phyloP scores from a whole-genome alignment of 2,797 vertebrate genomes.

The Geotrypetes seraphini region DNA sequence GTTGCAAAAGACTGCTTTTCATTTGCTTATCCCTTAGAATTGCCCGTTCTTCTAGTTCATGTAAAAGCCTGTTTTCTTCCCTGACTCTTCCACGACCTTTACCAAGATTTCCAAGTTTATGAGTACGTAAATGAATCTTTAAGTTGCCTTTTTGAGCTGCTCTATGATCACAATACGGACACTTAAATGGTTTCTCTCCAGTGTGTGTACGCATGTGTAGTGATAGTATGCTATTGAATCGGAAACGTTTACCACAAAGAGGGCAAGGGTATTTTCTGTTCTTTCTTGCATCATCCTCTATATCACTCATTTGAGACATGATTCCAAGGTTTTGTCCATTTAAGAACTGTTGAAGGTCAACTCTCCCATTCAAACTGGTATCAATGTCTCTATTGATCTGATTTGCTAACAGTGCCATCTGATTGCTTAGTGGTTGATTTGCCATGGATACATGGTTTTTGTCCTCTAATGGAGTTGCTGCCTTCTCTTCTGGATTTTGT shows the following conservation, averaged over 20 bases:
- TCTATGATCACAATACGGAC: slow-evolving; percentile 96
- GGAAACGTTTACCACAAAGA: slow-evolving; percentile 94
- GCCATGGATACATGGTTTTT: slow-evolving; percentile 82
- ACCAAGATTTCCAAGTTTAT: slow-evolving; percentile 94
- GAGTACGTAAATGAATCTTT: slow-evolving; percentile 96
- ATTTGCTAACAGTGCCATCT: slow-evolving; percentile 91
- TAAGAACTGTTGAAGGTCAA: slow-evolving; percentile 94
- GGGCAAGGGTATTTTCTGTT: slow-evolving; percentile 96
- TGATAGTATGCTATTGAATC: slow-evolving; percentile 95
- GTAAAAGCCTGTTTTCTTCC: slow-evolving; percentile 89
- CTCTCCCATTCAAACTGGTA: slow-evolving; percentile 82
- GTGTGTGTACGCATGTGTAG: slow-evolving; percentile 98
- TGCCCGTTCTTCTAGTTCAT: slow-evolving; percentile 92
- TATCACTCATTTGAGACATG: slow-evolving; percentile 98
- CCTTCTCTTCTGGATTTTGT: slow-evolving; percentile 84
- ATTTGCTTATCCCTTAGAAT: slow-evolving; percentile 94
- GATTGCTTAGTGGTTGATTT: slow-evolving; percentile 87
- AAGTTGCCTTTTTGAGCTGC: slow-evolving; percentile 96
- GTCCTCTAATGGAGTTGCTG: slow-evolving; percentile 73
- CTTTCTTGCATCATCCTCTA: slow-evolving; percentile 93
- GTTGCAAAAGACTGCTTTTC: slow-evolving; percentile 79
- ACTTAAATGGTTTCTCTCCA: slow-evolving; percentile 97
- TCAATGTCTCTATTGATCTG: slow-evolving; percentile 92
- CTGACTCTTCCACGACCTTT: slow-evolving; percentile 91
- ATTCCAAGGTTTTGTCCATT: slow-evolving; percentile 97